Evolutionary conservation across 2,797 vertebrate species (phyloP).

Genomic region (Enteromius trimaculatus): DNA sequence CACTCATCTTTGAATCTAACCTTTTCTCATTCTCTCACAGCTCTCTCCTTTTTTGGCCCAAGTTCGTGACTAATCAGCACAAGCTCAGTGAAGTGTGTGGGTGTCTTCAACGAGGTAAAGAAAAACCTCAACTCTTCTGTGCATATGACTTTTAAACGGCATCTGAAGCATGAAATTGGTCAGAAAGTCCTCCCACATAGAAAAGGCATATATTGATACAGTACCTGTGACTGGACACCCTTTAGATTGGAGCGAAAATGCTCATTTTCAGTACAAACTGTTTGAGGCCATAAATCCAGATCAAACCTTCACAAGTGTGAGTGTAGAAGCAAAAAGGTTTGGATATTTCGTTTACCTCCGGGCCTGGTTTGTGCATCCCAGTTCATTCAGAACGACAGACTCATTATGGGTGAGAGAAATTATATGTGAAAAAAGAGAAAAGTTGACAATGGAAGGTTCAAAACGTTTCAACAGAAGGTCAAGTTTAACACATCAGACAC

Average conservation of each 20-base stretch:
- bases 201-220: conserved; percentile 29
- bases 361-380: conserved; percentile 9
- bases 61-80: conserved; percentile 67
- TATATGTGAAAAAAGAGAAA: not conserved
- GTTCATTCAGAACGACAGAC: conserved; percentile 32
- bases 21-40: conserved; percentile 37
- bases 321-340: not conserved
- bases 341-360: not conserved
- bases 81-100: conserved; percentile 65
- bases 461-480: conserved; percentile 15
- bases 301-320: not conserved
- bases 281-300: not conserved
- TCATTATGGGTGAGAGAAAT: conserved; percentile 45
- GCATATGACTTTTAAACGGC: conserved; percentile 53
- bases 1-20: conserved; percentile 37
- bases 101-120: conserved; percentile 69
- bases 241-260: conserved; percentile 29
- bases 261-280: conserved; percentile 35
- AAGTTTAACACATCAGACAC: conserved; percentile 32
- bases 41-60: conserved; percentile 40
- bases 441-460: conserved; percentile 15
- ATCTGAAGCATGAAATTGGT: conserved; percentile 49
- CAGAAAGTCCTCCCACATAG: conserved; percentile 51
- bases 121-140: conserved; percentile 64
- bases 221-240: conserved; percentile 32